A percentile compares a stretch with the other conserved stretches of the same genome.
Evolutionary conservation across 2,113 vertebrate species (phyloP).

Genomic region (Choloepus hoffmanni): DNA sequence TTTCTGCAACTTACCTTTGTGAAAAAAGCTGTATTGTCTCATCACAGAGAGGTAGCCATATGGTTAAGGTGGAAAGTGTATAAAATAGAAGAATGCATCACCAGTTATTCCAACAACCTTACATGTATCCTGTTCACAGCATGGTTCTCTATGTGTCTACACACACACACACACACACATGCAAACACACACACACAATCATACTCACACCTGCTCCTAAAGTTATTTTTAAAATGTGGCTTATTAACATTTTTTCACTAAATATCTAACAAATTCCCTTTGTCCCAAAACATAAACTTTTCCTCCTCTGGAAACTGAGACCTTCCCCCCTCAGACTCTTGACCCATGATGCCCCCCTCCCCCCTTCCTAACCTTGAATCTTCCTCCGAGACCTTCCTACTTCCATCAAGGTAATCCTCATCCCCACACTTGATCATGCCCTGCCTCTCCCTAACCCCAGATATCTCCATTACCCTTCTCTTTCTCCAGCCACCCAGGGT

Average conservation of each 20-base stretch:
- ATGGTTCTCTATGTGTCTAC: not conserved
- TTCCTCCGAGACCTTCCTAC: not conserved
- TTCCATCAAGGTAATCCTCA: not conserved
- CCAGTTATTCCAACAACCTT: not conserved
- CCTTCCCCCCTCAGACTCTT: not conserved
- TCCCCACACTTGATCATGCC: not conserved
- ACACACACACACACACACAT: not conserved
- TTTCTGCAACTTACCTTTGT: not conserved
- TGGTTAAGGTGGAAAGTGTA: slow-evolving; percentile 29
- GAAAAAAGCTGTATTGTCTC: not conserved
- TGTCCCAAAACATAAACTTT: not conserved
- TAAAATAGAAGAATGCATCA: not conserved
- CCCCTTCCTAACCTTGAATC: not conserved
- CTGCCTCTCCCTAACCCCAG: not conserved
- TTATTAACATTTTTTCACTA: not conserved
- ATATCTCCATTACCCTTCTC: not conserved
- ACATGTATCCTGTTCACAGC: not conserved
- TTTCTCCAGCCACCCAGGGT: not conserved
- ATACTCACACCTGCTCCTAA: not conserved
- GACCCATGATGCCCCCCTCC: not conserved
- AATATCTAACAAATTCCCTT: not conserved
- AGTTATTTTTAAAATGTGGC: not conserved
- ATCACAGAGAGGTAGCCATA: slow-evolving; percentile 30
- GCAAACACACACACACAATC: not conserved
- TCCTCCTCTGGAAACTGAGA: not conserved